These are phyloP conservation scores for Schizopygopsis pylzovi DNA, from an alignment of 2,797 vertebrate species.

Conservation along the genomic window DNA sequence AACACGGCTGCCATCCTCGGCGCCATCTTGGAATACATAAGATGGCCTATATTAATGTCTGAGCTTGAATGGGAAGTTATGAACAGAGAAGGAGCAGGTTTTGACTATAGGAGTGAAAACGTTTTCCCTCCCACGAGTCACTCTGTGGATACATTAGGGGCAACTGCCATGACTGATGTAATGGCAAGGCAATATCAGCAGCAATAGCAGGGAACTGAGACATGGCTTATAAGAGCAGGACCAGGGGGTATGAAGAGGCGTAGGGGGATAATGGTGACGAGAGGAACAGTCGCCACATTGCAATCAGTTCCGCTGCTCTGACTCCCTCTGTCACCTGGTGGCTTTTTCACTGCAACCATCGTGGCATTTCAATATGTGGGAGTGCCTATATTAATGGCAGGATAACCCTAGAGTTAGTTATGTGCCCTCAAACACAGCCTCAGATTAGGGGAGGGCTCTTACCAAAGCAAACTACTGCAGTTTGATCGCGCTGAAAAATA, in stretches of 20 bases:
- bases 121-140: conserved; percentile 33
- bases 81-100: conserved; percentile 27
- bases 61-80: neutral
- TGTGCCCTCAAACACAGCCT: conserved; percentile 60
- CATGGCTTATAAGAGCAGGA: conserved; percentile 60
- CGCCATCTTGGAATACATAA: no score
- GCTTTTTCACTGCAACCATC: conserved; percentile 60
- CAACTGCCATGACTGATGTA: conserved; percentile 68
- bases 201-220: conserved; percentile 68
- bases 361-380: conserved; percentile 61
- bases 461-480: conserved; percentile 23
- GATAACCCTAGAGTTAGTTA: conserved; percentile 75
- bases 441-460: conserved; percentile 62
- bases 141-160: conserved; percentile 4
- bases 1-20: no score
- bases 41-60: no score
- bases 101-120: conserved; percentile 38
- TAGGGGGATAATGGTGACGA: conserved; percentile 57
- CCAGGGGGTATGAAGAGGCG: conserved; percentile 52
- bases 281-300: conserved; percentile 54
- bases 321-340: conserved; percentile 60
- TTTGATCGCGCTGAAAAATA: conserved; percentile 66
- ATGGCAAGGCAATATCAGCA: conserved; percentile 71
- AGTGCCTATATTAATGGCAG: conserved; percentile 69
- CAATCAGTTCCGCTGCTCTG: conserved; percentile 74